Evolutionary conservation across 2,797 vertebrate genomes (phyloP).

Genomic region (Myoxocephalus aenaeus): DNA sequence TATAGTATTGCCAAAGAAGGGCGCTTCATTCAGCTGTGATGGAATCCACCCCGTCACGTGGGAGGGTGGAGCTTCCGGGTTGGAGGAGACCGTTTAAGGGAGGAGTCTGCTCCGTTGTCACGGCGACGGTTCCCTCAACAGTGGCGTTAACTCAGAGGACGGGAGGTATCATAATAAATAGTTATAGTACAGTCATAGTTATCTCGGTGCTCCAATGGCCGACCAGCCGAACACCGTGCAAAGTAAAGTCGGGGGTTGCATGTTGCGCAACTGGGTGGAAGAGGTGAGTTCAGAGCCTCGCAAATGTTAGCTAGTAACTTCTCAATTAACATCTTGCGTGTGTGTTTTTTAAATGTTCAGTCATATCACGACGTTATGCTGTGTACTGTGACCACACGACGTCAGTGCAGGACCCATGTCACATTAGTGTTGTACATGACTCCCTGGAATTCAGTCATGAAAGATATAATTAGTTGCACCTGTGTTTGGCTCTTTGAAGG

Average conservation of each 20-base stretch:
- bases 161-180: too few species aligned
- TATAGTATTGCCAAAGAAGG: too few species aligned
- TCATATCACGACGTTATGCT: background rate
- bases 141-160: background rate
- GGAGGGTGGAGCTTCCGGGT: background rate
- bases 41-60: background rate
- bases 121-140: slow-evolving; percentile 68
- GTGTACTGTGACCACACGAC: too few species aligned
- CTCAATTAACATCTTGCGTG: background rate
- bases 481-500: background rate
- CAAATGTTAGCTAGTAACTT: background rate
- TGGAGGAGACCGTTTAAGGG: too few species aligned
- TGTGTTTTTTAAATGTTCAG: background rate
- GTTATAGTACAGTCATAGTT: too few species aligned
- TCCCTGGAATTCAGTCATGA: too few species aligned
- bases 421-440: too few species aligned
- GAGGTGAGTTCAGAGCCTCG: slow-evolving; percentile 71
- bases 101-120: slow-evolving; percentile 54
- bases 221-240: slow-evolving; percentile 2
- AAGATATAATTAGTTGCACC: background rate
- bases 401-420: too few species aligned
- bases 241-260: slow-evolving; percentile 31
- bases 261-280: slow-evolving; percentile 65
- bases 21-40: too few species aligned
- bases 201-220: slow-evolving; percentile 41